phyloP scores from a whole-genome alignment of 2,797 vertebrate genomes.

The Yasuhikotakia modesta region DNA sequence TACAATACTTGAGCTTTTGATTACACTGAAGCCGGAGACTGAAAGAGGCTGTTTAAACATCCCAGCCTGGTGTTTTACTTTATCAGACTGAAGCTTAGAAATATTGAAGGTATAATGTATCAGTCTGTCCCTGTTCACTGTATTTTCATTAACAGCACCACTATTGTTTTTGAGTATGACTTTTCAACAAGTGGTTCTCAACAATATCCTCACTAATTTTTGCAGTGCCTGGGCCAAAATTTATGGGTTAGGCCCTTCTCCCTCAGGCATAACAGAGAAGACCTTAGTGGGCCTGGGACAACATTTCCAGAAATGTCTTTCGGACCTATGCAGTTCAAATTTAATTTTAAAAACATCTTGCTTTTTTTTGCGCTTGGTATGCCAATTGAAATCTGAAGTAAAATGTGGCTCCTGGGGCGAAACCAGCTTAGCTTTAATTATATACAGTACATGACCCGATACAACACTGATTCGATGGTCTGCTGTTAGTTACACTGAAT shows the following conservation, averaged over 20 bases:
- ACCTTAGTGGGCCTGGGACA: neutral
- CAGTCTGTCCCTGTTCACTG: conserved; percentile 23
- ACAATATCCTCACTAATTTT: neutral
- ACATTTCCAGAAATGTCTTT: neutral
- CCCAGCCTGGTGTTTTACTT: neutral
- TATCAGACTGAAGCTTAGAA: conserved; percentile 37
- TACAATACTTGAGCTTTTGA: conserved; percentile 56
- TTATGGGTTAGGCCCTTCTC: neutral
- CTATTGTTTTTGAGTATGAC: conserved; percentile 63
- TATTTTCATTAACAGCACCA: conserved; percentile 61
- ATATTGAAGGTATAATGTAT: conserved; percentile 24
- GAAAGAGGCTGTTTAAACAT: conserved; percentile 32
- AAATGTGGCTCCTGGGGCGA: conserved; percentile 10
- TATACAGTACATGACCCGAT: conserved; percentile 4
- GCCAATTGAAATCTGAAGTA: neutral
- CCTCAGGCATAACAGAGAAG: neutral
- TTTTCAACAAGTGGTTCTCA: neutral
- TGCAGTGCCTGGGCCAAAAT: neutral
- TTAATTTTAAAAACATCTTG: neutral
- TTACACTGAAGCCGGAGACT: conserved; percentile 37
- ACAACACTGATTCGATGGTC: conserved; percentile 56
- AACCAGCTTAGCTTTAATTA: conserved; percentile 30
- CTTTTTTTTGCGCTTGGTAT: neutral
- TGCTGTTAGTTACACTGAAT: conserved; percentile 61
- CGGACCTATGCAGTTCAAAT: neutral